Percentiles rank a stretch among this genome's conserved stretches.
These are phyloP conservation scores for Elmis aenea DNA, from an alignment of 2,888 invertebrate species.

Conservation along the genomic window DNA sequence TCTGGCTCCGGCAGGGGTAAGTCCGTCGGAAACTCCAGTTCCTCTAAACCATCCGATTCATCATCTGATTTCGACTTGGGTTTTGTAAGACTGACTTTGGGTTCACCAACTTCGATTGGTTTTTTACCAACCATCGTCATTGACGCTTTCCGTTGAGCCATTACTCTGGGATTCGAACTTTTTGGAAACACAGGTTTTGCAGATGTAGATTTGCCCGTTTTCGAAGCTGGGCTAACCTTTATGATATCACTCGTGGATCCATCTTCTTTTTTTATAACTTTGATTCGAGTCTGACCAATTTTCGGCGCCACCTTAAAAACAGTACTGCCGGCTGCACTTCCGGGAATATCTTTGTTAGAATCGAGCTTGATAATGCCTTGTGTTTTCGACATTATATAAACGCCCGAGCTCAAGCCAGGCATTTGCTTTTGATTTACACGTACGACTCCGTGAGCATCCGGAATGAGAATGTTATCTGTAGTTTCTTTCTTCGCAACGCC, in stretches of 20 bases:
- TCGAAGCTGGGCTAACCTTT: conserved; percentile 19
- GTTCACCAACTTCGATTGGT: conserved; percentile 15
- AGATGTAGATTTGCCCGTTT: no score
- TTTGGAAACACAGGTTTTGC: background rate
- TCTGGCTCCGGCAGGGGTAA: conserved; percentile 53
- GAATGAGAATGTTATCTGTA: conserved; percentile 45
- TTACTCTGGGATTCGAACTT: background rate
- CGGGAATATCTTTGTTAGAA: conserved; percentile 46
- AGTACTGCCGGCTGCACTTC: conserved; percentile 43
- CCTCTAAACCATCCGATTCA: conserved; percentile 56
- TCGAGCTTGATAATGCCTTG: conserved; percentile 70
- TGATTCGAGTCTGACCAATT: conserved; percentile 48
- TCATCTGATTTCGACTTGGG: conserved; percentile 24
- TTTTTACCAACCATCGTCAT: conserved; percentile 20
- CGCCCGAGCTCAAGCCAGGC: conserved; percentile 58
- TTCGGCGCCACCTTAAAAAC: conserved; percentile 49
- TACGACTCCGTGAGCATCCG: conserved; percentile 63
- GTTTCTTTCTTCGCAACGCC: conserved; percentile 33
- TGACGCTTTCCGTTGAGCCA: conserved; percentile 18
- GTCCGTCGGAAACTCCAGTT: conserved; percentile 58
- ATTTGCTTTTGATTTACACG: conserved; percentile 71
- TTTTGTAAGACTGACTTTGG: background rate
- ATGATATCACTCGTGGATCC: conserved; percentile 28
- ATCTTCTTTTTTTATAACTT: conserved; percentile 44
- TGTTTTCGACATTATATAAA: conserved; percentile 73